These are phyloP conservation scores for Ploceus nigricollis DNA, from an alignment of 2,113 vertebrate genomes.

Conservation along the genomic window DNA sequence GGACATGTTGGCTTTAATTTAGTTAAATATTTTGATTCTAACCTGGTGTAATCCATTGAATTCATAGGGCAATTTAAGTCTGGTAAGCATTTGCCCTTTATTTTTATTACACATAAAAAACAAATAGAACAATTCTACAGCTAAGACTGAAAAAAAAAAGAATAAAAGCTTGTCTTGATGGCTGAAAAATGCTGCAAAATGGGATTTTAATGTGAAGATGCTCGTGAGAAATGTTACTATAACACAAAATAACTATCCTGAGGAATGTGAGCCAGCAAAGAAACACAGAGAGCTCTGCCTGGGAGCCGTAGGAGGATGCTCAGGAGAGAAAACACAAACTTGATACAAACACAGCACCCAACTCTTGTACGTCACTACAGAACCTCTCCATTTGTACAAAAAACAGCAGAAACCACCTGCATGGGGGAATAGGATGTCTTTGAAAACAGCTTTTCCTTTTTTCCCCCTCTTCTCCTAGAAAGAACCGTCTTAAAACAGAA, in stretches of 20 bases:
- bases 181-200: neutral
- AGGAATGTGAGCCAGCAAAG: neutral
- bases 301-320: neutral
- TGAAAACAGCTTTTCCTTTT: neutral
- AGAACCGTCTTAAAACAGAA: neutral
- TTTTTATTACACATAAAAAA: neutral
- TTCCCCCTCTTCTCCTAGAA: neutral
- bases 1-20: neutral
- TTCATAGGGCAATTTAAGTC: neutral
- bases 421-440: neutral
- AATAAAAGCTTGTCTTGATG: neutral
- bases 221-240: neutral
- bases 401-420: neutral
- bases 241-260: neutral
- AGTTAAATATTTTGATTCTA: conserved; percentile 1
- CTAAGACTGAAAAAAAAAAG: neutral
- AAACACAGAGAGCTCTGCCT: neutral
- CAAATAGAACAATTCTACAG: neutral
- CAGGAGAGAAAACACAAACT: neutral
- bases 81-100: neutral
- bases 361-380: rapidly evolving
- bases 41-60: neutral
- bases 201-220: neutral
- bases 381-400: neutral
- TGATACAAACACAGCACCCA: neutral